Evolutionary conservation across 2,797 vertebrate genomes (phyloP), one percentile per base, ranked within the genome.

Genomic region (Lepus oiostolus): DNA sequence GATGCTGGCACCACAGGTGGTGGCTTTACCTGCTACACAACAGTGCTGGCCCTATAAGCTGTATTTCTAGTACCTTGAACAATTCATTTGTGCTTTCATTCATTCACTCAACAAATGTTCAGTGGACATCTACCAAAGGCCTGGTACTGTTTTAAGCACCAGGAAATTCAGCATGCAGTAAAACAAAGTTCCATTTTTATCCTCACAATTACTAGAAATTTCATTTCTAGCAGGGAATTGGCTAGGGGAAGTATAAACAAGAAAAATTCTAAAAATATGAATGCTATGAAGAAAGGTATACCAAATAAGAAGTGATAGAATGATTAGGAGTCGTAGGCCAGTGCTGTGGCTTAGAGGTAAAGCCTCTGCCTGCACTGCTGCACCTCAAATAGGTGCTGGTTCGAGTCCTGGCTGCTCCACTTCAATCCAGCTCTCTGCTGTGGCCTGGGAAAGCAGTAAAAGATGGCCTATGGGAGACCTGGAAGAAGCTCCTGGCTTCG

Each of bases 141-240:
- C 42, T n/a, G 21, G n/a, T 7, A 79, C 88, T 83, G 7, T 95
- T 86, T 70, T 32, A 52, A 19, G 28, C 38, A 54, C 28, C 63
- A 76, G 42, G 9, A 21, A 21, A 81, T 72, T 83, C 26, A 47
- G 19, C 74, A 62, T 85, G 35, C 17, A 63, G 7, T 50, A 47
- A 75, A 67, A 54, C 47, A 7, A 67, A 88, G 9, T 84, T 91
- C 24, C 35, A 7, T 79, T 93, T 91, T 38, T 91, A 32, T 60
- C n/a, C n/a, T 93, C 22, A 17, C 67, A 81, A 52, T 93, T 88
- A 82, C 60, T 81, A 68, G 50, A 80, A 72, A 47, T 90, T 90
- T 86, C 10, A 54, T 90, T 90, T 67, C 75, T 93, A 77, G 4
- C 14, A 35, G 21, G 26, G n/a, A 42, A 24, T 67, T 11, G 16